Percentiles rank a stretch among this genome's conserved stretches.
These are phyloP conservation scores for Caenorhabditis tropicalis DNA, from an alignment of 1,140 invertebrate genomes.

Conservation along the genomic window DNA sequence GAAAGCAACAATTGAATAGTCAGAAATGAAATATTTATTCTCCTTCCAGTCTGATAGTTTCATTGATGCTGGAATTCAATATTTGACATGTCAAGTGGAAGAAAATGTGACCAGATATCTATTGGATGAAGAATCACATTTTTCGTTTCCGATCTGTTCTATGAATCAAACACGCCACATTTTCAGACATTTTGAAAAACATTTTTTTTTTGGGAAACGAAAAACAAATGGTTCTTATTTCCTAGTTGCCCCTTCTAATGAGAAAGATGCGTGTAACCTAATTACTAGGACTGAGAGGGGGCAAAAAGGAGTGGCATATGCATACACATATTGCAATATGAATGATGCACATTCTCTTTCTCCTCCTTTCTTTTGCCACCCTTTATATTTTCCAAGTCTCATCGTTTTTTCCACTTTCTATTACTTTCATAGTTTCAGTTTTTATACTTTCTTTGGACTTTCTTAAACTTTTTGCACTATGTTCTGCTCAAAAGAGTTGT, in stretches of 20 bases:
- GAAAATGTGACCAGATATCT: background rate
- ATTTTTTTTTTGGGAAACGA: background rate
- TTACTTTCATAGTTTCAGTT: background rate
- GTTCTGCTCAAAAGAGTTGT: no score
- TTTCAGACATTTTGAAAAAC: background rate
- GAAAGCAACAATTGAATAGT: background rate
- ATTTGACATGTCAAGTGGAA: background rate
- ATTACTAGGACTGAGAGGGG: background rate
- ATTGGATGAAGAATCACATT: background rate
- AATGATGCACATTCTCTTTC: conserved; percentile 38
- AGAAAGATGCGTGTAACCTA: conserved; percentile 36
- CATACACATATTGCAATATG: conserved; percentile 44
- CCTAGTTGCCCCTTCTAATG: background rate
- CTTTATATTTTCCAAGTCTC: background rate
- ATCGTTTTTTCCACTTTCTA: no score
- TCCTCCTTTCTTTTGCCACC: conserved; percentile 10
- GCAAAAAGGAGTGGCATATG: conserved; percentile 12
- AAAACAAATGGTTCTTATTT: background rate
- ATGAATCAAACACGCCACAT: background rate
- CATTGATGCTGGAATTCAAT: background rate
- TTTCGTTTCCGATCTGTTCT: background rate
- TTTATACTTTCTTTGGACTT: background rate
- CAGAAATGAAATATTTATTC: conserved; percentile 2
- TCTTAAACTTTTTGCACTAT: background rate
- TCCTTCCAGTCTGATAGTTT: conserved; percentile 34